Base-by-base conservation (phyloP, 2,888 invertebrate species). In the Ochropleura plecta region DNA sequence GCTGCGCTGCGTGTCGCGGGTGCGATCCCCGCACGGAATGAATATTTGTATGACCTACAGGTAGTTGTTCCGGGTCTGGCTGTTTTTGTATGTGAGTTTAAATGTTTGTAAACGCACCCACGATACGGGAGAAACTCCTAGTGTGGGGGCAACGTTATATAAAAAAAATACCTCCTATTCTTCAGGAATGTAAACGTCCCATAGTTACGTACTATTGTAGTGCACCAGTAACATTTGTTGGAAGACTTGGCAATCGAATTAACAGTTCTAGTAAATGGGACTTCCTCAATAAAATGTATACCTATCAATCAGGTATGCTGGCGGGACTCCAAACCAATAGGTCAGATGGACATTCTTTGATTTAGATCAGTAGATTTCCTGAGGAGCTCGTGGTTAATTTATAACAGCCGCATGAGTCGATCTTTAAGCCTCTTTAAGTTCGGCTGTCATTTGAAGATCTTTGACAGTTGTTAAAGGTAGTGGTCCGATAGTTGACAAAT, bases 291-390 rank as follows among this genome's bases (percentile, higher is more conserved):
- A 87, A 84, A 86, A 88, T 86, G 87, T 85, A 86, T 83, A 90
- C 80, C 90, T 85, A 92, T 93, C 89, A 89, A 92, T 92, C 86
- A 88, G 81, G 86, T 88, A 90, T 89, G 82, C 53, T 93, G 94
- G 94, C 94, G 57, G 7, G 7, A 18, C 42, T 90, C 94, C 94
- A 94, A 92, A 70, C 76, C 83, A 72, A 94, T 92, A 93, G 93
- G 94, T 94, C 92, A 91, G 83, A 67, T 83, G 73, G 60, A 53
- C 75, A 88, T 91, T 89, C 87, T 86, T 82, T 83, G 74, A 69
- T 78, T 76, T 20, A 49, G 44, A 57, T 30, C 46, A 8, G 18
- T 44, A 40, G 8, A 30, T 30, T 57, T 16, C 4, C 57, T 30
- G 16, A 55, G 12, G 2, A 55, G 14, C 57, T 30, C 14, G 14